These are phyloP conservation scores for Azorinus chamasolen DNA, from an alignment of 2,888 invertebrate genomes.

Conservation along the genomic window DNA sequence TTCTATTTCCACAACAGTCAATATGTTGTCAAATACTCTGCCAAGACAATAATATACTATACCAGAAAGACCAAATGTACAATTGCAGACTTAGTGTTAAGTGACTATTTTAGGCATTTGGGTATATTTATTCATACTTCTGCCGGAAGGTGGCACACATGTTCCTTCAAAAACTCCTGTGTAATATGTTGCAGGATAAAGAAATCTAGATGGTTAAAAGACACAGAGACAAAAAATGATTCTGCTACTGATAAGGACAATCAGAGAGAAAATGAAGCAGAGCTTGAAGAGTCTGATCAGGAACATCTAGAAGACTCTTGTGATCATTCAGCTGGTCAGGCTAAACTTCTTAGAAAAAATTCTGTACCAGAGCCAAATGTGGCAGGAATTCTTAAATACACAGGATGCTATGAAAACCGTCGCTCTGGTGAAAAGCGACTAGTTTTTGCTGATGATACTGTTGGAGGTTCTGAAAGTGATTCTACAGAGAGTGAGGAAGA, in stretches of 20 bases:
- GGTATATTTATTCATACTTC: too few species aligned
- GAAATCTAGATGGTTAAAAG: conserved; percentile 14
- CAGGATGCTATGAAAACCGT: conserved; percentile 71
- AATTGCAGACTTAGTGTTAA: too few species aligned
- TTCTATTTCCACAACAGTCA: too few species aligned
- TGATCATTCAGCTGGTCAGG: not conserved
- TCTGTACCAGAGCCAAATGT: too few species aligned
- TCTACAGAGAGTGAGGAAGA: conserved; percentile 22
- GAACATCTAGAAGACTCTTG: not conserved
- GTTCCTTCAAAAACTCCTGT: too few species aligned
- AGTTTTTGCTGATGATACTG: conserved; percentile 59
- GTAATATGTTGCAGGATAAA: conserved; percentile 9
- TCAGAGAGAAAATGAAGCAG: too few species aligned
- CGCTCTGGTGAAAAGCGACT: conserved; percentile 57
- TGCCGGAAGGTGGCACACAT: too few species aligned
- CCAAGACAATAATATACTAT: too few species aligned
- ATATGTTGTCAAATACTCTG: too few species aligned
- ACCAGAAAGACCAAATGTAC: too few species aligned
- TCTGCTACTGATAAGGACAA: not conserved
- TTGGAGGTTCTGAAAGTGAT: conserved; percentile 40
- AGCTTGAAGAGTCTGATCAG: not conserved
- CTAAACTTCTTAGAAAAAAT: too few species aligned
- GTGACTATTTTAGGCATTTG: too few species aligned
- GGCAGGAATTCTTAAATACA: conserved; percentile 71
- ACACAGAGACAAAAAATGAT: not conserved